Base-by-base conservation (phyloP, 2,797 vertebrate species). In the Thamnophis elegans region DNA sequence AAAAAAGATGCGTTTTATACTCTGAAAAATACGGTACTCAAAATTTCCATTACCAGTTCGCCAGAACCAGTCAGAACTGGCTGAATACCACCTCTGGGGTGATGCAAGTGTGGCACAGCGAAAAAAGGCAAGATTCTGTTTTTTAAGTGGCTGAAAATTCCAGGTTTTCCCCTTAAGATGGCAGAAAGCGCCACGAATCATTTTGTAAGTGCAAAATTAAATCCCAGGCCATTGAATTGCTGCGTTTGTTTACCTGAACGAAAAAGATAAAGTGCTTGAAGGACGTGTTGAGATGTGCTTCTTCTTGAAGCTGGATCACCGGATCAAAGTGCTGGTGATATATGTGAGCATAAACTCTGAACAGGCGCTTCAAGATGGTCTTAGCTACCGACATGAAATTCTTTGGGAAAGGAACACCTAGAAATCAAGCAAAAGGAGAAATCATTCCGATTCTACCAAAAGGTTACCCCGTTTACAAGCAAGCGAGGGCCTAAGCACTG, bases 191-290 rank as follows among this genome's bases (percentile, higher is more conserved):
- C 1, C 87, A 56, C 25, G 26, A 42, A 60, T 28, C 73, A 22
- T 26, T 5, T 36, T 0, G 8, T 28, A 68, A 0, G 36, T 82
- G 5, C 10, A 12, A 58, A 47, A 0, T 16, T 2, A 88, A 13
- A 73, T 6, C 18, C 1, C 2, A 51, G 47, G 18, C 0, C 22
- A n/a, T 9, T 16, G 2, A 62, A 28, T 1, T 4, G 60, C 85
- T 59, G 73, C 11, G 20, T 8, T 78, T 54, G 60, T 95, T 94
- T 96, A 99, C 99, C 98, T 99, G 99, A 96, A 99, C 98, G 91
- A 99, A 99, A 96, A 99, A 99, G 97, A 99, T 99, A 98, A 99
- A 99, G 98, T 99, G 99, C 98, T 99, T 99, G 98, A 99, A 99
- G 25, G 99, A 99, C 7, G 99, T 99, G 97, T 99, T 99, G 93